A percentile compares a stretch with the other conserved stretches of the same genome.
Conservation (phyloP, 2,113 vertebrate species). For the Megaleporinus macrocephalus region DNA sequence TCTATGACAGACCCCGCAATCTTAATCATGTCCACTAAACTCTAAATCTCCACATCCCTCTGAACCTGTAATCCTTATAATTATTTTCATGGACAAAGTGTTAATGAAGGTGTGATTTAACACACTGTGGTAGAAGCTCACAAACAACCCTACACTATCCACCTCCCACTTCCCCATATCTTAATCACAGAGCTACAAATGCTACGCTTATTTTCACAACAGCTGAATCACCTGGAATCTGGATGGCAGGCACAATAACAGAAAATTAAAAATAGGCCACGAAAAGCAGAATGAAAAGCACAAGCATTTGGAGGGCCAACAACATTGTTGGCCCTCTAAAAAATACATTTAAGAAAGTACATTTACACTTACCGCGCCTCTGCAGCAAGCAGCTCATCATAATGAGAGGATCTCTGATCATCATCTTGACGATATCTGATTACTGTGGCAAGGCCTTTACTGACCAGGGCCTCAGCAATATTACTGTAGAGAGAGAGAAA, state of each 20-base stretch:
- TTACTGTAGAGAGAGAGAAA: constrained; percentile 78
- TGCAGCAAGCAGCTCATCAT: constrained; percentile 92
- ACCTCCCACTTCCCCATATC: neutral
- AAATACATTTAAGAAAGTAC: too few species aligned
- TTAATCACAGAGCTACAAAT: too few species aligned
- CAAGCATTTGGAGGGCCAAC: too few species aligned
- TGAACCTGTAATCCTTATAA: constrained; percentile 66
- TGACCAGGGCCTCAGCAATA: constrained; percentile 95
- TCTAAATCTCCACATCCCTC: constrained; percentile 73
- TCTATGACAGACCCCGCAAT: too few species aligned
- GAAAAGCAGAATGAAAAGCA: too few species aligned
- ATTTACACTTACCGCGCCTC: constrained; percentile 95
- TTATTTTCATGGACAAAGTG: constrained; percentile 70
- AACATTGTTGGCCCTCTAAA: too few species aligned
- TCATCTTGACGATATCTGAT: constrained; percentile 96
- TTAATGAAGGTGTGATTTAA: constrained; percentile 67
- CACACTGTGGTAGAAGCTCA: neutral
- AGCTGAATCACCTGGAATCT: neutral
- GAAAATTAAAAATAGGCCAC: too few species aligned
- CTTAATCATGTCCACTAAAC: constrained; percentile 21
- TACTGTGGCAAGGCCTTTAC: constrained; percentile 94
- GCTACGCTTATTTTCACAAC: neutral
- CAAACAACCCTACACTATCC: neutral
- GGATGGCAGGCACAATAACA: too few species aligned
- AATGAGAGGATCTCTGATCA: constrained; percentile 95